Evolutionary conservation across 1,140 invertebrate genomes (phyloP), one percentile per base, ranked within the genome.

Genomic region (Orius laevigatus): DNA sequence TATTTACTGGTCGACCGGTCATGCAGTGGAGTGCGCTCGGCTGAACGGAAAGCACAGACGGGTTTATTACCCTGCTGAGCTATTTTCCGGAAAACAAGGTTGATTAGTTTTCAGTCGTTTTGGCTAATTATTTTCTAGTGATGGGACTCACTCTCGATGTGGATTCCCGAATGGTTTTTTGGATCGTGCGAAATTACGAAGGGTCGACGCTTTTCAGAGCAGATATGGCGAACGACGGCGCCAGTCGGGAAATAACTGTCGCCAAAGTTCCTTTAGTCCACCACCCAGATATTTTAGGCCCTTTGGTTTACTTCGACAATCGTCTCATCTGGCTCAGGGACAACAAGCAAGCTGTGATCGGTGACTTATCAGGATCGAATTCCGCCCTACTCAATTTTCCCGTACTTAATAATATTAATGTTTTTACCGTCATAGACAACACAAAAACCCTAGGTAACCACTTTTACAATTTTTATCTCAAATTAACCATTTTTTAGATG

Each of bases 1-100:
- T 54, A 68, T 95, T 14, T 90, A 92, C 58, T 95, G 88, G 81
- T 82, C 83, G 6, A 93, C 88, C 0, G 76, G 75, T 0, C 76
- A 84, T 52, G 77, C 80, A 0, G 73, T 95, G 0, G 81, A 87
- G 65, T 77, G 79, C 32, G 75, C 83, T 0, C 68, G 75, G 36
- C 64, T 90, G 0, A 88, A 87, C 63, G 88, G 84, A 0, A 78
- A 78, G 53, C 75, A 84, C 48, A 72, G 75, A 54, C 69, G 75
- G 39, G 71, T 74, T 33, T 83, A 87, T 59, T 81, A 82, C 62
- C 71, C 73, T 40, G 73, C 79, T 34, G 74, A 78, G 53, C 68
- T 81, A 38, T 87, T 86, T 62, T 78, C 77, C 56, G 83, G 81
- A 1, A 82, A 80, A 62, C 77, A 82, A 71, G 74, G 75, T 77